These are phyloP conservation scores for Tenthredo notha DNA, from an alignment of 2,888 invertebrate species.

Conservation along the genomic window DNA sequence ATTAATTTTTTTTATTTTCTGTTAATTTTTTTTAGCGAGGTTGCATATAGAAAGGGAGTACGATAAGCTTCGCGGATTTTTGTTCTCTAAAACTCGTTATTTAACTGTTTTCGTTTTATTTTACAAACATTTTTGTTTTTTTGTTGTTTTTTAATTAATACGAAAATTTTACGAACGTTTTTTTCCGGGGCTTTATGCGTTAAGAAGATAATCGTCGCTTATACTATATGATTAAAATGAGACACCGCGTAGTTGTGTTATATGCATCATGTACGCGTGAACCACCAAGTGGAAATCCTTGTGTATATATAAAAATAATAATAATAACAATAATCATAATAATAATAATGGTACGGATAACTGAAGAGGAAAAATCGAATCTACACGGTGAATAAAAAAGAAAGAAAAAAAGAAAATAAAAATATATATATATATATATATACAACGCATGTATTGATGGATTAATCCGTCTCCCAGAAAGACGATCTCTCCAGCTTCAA, in stretches of 20 bases:
- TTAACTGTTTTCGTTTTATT: not conserved
- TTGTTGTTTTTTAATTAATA: not conserved
- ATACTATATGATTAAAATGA: not conserved
- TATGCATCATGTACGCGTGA: not conserved
- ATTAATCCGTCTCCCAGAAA: not conserved
- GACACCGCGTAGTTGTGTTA: not conserved
- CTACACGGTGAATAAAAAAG: not conserved
- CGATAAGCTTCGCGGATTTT: not conserved
- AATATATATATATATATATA: not conserved
- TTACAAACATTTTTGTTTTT: not conserved
- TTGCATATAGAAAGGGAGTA: not conserved
- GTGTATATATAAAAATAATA: not conserved
- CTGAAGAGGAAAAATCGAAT: not conserved
- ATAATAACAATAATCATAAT: not conserved
- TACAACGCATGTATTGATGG: not conserved
- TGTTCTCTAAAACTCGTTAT: not conserved
- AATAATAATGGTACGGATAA: not conserved
- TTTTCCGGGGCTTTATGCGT: not conserved
- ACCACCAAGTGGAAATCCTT: not conserved
- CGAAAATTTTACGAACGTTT: not conserved
- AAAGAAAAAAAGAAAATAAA: not conserved
- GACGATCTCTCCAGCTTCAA: not conserved
- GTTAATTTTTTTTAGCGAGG: not conserved
- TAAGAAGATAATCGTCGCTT: conserved; percentile 11
- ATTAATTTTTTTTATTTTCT: not conserved